Conservation (phyloP, 2,888 invertebrate genomes). For the Nomada fabriciana region DNA sequence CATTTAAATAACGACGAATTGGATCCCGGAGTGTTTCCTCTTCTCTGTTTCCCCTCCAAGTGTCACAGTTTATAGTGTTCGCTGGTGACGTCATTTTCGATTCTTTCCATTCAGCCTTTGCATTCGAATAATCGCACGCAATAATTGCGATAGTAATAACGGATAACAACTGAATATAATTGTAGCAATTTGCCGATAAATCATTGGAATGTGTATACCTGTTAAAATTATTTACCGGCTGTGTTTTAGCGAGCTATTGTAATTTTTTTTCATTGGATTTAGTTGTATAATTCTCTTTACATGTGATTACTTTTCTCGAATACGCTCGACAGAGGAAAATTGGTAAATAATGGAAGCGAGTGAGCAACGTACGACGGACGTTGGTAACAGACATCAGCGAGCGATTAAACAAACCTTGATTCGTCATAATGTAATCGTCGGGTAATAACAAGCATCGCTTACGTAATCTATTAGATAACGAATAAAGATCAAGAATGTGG, state of each 20-base stretch:
- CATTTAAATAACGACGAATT: constrained; percentile 66
- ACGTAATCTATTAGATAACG: constrained; percentile 19
- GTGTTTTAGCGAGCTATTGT: no score
- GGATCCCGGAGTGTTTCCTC: constrained; percentile 60
- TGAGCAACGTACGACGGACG: background rate
- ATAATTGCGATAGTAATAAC: no score
- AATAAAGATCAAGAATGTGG: background rate
- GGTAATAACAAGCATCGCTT: constrained; percentile 11
- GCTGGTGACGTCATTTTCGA: constrained; percentile 15
- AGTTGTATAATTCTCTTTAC: no score
- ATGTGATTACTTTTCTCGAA: no score
- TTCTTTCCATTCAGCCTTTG: constrained; percentile 8
- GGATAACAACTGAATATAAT: no score
- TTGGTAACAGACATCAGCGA: background rate
- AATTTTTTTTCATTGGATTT: no score
- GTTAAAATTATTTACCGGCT: no score
- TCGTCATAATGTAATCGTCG: constrained; percentile 6
- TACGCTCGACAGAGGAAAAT: no score
- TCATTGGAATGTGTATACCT: no score
- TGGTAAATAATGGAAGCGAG: background rate
- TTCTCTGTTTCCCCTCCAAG: constrained; percentile 28
- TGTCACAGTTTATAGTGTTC: constrained; percentile 23
- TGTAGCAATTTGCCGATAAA: no score
- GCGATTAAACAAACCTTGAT: constrained; percentile 16
- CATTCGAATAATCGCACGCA: no score